Conservation (phyloP, 2,888 invertebrate species). For the Fissipunctia ypsillon region DNA sequence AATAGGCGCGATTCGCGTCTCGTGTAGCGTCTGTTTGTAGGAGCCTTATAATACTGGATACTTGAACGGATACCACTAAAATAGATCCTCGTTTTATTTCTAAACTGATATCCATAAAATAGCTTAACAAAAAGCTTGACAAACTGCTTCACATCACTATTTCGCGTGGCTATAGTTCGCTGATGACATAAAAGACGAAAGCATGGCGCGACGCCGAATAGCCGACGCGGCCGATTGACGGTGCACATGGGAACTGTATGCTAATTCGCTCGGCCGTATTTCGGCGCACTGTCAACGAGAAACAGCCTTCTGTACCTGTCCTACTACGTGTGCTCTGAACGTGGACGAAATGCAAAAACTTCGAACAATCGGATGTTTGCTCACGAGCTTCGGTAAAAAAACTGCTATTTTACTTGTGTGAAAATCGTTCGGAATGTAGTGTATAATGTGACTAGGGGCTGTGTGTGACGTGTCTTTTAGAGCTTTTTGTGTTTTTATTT, state of each 20-base stretch:
- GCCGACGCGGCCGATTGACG: conserved; percentile 75
- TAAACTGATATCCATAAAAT: conserved; percentile 4
- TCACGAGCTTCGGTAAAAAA: conserved; percentile 53
- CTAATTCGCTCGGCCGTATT: conserved; percentile 78
- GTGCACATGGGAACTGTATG: conserved; percentile 83
- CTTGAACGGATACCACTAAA: background rate
- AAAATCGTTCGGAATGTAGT: conserved; percentile 41
- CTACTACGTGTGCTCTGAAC: conserved; percentile 45
- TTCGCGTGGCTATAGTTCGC: conserved; percentile 54
- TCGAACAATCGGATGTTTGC: conserved; percentile 63
- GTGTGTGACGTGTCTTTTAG: conserved; percentile 40
- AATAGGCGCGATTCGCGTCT: too few species aligned
- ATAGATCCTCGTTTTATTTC: conserved; percentile 5
- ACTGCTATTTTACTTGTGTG: conserved; percentile 55
- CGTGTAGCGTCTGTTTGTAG: too few species aligned
- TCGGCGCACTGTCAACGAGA: conserved; percentile 77
- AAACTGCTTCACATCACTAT: conserved; percentile 55
- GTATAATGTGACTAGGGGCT: conserved; percentile 36
- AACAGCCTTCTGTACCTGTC: conserved; percentile 61
- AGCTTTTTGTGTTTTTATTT: conserved; percentile 35
- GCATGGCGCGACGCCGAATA: conserved; percentile 67
- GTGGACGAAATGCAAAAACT: conserved; percentile 68
- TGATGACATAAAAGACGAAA: conserved; percentile 71
- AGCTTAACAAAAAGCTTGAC: conserved; percentile 1
- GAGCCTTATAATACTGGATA: too few species aligned